Evolutionary conservation across 2,797 vertebrate species (phyloP), one percentile per base, ranked within the genome.

Genomic region (Coracias cyanogaster): DNA sequence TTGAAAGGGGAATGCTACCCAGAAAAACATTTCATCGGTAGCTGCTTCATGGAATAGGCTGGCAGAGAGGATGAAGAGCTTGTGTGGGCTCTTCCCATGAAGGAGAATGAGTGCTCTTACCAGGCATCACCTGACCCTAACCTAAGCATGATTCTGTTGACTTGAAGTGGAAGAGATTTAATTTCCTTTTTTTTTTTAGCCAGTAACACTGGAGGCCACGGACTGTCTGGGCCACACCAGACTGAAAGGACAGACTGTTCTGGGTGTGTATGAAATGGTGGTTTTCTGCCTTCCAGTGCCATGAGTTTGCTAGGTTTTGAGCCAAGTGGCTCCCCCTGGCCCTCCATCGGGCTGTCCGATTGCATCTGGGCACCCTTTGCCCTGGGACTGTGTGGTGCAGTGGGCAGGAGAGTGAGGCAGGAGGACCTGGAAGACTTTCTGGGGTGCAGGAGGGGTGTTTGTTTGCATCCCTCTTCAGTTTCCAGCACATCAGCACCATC

Each of bases 301-400:
- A 17, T 4, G 46, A 20, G 9, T 55, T 86, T 65, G 49, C 26
- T 31, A 3, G 33, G 10, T 88, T 92, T 96, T 2, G 5, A 51
- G 70, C 57, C 29, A 52, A 35, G 37, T 20, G 22, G 15, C 17
- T 71, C 4, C 29, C 18, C 15, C 15, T 10, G 21, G 15, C 61
- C 29, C 51, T 67, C 57, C 1, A 2, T 24, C 26, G 17, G 28
- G 20, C 18, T 43, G 57, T 16, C 12, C 3, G 0, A 0, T 6
- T 20, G 33, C 1, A 1, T 37, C 46, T 41, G 62, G 11, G 33
- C 24, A 61, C n/a, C 14, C 21, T 21, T 60, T 2, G 0, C 35
- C 17, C 39, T 2, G 9, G 51, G 33, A 35, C 0, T 2, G 22
- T 31, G 48, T 17, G 29, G 31, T 25, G 49, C 52, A 64, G 51